Percentiles rank a stretch among this genome's conserved stretches.
phyloP scores from a whole-genome alignment of 1,140 invertebrate genomes.

The Hirudo medicinalis region DNA sequence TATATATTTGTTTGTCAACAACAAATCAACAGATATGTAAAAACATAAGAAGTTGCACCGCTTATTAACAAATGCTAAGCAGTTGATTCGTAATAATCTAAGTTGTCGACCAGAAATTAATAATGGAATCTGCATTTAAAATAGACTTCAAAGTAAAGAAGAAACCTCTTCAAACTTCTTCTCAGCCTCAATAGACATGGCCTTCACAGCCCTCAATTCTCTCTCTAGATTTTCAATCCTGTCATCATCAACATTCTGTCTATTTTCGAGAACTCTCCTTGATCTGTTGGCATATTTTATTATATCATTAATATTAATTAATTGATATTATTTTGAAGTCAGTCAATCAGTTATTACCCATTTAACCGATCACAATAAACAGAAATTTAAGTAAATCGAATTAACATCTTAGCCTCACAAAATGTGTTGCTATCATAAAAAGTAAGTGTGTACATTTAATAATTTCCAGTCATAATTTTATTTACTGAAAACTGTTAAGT shows the following conservation, averaged over 20 bases:
- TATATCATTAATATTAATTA: no score
- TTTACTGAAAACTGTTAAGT: no score
- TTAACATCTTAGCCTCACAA: no score
- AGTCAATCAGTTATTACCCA: no score
- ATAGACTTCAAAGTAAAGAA: constrained; percentile 9
- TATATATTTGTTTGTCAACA: neutral
- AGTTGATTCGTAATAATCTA: neutral
- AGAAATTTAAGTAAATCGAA: no score
- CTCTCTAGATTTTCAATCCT: constrained; percentile 82
- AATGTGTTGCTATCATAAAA: no score
- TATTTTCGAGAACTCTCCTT: constrained; percentile 94
- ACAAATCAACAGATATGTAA: neutral
- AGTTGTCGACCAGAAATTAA: no score
- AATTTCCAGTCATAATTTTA: no score
- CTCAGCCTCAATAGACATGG: constrained; percentile 95
- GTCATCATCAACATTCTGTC: constrained; percentile 97
- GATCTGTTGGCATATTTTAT: constrained; percentile 51
- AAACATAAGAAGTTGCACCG: neutral
- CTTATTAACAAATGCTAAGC: neutral
- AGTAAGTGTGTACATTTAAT: no score
- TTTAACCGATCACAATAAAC: no score
- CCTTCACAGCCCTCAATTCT: constrained; percentile 80
- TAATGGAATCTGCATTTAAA: no score
- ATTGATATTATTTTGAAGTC: no score
- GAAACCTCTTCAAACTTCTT: constrained; percentile 97